Percentiles rank a stretch among this genome's conserved stretches.
phyloP scores from a whole-genome alignment of 2,113 vertebrate genomes.

The Nesoenas mayeri region DNA sequence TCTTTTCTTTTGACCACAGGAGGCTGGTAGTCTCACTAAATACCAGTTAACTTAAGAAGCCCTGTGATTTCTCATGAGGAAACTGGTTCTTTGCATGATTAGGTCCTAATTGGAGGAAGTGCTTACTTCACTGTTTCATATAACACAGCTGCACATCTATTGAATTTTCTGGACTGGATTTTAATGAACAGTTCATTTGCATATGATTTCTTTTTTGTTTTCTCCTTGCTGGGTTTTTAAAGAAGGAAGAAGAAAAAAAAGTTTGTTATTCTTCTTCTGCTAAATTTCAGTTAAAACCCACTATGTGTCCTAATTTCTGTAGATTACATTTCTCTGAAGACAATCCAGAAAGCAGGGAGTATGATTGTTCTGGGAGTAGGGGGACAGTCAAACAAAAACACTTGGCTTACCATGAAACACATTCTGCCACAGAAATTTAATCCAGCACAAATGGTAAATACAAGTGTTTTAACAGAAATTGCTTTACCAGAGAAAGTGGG shows the following conservation, averaged over 20 bases:
- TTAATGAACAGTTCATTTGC: not conserved
- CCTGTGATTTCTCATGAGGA: not conserved
- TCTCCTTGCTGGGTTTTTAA: not conserved
- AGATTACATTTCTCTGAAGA: not conserved
- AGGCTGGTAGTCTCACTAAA: not conserved
- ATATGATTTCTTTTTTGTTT: not conserved
- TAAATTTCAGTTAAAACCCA: not conserved
- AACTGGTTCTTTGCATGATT: not conserved
- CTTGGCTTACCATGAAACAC: not conserved
- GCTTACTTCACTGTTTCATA: not conserved
- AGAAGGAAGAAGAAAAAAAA: not conserved
- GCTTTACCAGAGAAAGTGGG: not conserved
- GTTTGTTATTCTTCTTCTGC: not conserved
- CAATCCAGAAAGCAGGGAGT: not conserved
- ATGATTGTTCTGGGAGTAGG: not conserved
- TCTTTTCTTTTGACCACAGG: not conserved
- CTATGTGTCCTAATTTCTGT: not conserved
- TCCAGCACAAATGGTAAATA: not conserved
- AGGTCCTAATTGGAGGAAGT: slow-evolving; percentile 24
- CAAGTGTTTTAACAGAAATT: not conserved
- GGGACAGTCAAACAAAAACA: not conserved
- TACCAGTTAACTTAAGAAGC: not conserved
- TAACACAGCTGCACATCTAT: slow-evolving; percentile 4
- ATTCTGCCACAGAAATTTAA: not conserved
- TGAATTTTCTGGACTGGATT: not conserved